These are phyloP conservation scores for Panurus biarmicus DNA, from an alignment of 2,113 vertebrate species.

Conservation along the genomic window DNA sequence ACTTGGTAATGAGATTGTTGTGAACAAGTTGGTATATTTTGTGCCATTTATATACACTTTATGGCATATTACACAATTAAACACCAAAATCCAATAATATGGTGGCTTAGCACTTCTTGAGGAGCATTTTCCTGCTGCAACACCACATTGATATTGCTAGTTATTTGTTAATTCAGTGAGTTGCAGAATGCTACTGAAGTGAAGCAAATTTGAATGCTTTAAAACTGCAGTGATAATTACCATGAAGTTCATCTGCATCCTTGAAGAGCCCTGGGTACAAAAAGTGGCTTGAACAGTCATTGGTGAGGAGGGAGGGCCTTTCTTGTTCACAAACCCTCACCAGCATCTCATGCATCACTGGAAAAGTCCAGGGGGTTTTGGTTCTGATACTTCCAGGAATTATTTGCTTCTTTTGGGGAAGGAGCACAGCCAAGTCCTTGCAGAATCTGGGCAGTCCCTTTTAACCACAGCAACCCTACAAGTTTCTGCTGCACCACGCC, in stretches of 20 bases:
- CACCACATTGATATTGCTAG: neutral
- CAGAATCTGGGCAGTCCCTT: neutral
- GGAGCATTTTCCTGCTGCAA: neutral
- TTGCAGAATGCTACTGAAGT: neutral
- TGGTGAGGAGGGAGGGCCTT: neutral
- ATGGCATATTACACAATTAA: neutral
- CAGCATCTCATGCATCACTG: neutral
- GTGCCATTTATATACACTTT: neutral
- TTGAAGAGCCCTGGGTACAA: neutral
- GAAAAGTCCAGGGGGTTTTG: neutral
- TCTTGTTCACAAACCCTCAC: neutral
- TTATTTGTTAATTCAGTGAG: neutral
- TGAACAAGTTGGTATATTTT: constrained; percentile 18
- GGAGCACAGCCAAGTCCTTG: neutral
- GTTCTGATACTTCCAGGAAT: neutral
- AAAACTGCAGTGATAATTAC: neutral
- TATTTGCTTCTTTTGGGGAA: neutral
- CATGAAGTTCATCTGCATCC: neutral
- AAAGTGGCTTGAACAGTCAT: neutral
- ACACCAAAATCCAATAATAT: neutral
- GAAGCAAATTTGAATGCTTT: neutral
- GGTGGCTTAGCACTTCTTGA: neutral
- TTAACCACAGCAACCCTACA: neutral
- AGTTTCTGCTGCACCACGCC: neutral
- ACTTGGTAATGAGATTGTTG: neutral